Evolutionary conservation across 2,113 vertebrate species (phyloP).

Genomic region (Atrichornis clamosus): DNA sequence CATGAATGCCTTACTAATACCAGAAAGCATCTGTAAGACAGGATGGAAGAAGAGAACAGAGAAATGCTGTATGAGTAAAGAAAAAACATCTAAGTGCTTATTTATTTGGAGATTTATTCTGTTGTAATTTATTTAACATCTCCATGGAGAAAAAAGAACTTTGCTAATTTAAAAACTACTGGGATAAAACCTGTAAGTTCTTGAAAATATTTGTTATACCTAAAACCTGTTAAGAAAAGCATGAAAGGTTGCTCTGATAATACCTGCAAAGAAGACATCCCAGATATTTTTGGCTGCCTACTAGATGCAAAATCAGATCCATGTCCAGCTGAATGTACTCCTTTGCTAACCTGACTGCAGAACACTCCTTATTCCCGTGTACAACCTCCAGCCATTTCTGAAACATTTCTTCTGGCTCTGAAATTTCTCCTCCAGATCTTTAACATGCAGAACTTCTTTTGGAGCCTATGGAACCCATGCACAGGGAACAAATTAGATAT

Average conservation of each 20-base stretch:
- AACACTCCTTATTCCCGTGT: not conserved
- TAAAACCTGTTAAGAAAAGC: not conserved
- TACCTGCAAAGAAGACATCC: not conserved
- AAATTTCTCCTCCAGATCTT: not conserved
- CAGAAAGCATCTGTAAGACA: not conserved
- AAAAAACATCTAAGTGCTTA: not conserved
- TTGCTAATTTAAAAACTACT: not conserved
- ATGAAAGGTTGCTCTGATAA: not conserved
- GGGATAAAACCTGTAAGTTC: not conserved
- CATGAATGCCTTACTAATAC: not conserved
- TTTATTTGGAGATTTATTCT: not conserved
- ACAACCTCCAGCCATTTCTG: not conserved
- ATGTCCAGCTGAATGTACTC: not conserved
- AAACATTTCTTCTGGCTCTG: not conserved
- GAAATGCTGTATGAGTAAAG: not conserved
- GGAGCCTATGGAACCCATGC: not conserved
- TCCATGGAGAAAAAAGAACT: not conserved
- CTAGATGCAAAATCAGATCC: constrained; percentile 32
- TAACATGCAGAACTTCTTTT: not conserved
- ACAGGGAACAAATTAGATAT: not conserved
- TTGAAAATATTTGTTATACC: not conserved
- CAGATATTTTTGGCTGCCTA: not conserved
- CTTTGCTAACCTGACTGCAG: constrained; percentile 10
- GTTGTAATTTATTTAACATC: not conserved
- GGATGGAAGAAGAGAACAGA: not conserved